Conservation (phyloP, 2,113 vertebrate species). For the Gymnarchus niloticus region DNA sequence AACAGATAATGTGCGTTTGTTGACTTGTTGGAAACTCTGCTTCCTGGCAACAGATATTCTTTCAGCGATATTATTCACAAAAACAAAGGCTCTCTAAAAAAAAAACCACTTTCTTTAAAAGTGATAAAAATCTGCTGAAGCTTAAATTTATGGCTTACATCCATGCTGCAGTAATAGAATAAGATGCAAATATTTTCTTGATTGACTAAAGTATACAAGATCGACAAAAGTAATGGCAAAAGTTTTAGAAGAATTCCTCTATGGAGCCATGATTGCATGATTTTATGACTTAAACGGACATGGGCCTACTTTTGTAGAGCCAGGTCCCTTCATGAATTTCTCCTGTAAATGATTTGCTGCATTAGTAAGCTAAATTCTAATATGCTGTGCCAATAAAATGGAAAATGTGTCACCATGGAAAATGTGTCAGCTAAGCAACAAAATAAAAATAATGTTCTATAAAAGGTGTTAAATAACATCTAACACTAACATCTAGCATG, state of each 20-base stretch:
- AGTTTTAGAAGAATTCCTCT: not conserved
- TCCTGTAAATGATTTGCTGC: not conserved
- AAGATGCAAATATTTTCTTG: not conserved
- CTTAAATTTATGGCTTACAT: not conserved
- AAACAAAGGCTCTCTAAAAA: not conserved
- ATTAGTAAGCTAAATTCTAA: not conserved
- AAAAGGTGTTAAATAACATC: not conserved
- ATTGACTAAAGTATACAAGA: not conserved
- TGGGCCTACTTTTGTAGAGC: not conserved
- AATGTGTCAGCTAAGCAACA: not conserved
- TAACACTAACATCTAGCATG: not conserved
- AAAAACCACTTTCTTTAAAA: not conserved
- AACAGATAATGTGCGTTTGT: conserved; percentile 43
- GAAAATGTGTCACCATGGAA: not conserved
- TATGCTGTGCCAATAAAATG: not conserved
- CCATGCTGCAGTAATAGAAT: not conserved
- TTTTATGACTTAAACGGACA: not conserved
- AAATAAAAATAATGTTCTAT: not conserved
- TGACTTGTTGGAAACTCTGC: conserved; percentile 28
- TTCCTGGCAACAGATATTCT: not conserved
- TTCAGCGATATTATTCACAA: conserved; percentile 24
- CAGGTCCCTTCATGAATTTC: not conserved
- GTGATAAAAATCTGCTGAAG: not conserved
- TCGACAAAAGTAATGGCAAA: not conserved
- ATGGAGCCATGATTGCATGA: not conserved